Conservation (phyloP, 1,140 invertebrate genomes). For the Bombus haemorrhoidalis region DNA sequence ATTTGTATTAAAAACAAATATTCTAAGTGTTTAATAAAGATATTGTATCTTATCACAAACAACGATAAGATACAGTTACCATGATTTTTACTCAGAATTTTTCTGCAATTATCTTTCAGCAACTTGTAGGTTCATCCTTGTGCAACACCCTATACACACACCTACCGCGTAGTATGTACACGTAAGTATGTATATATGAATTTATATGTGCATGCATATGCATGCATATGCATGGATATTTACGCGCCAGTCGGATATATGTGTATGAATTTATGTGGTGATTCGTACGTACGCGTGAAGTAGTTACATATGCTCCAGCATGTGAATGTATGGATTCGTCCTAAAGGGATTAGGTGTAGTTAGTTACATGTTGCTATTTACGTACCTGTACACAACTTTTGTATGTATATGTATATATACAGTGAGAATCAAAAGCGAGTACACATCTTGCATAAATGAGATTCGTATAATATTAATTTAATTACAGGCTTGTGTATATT, state of each 20-base stretch:
- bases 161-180: not conserved
- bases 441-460: too few species aligned
- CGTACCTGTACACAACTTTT: not conserved
- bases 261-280: slow-evolving; percentile 46
- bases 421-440: too few species aligned
- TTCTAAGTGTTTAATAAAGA: too few species aligned
- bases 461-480: too few species aligned
- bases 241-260: slow-evolving; percentile 27
- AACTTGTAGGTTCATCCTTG: too few species aligned
- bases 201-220: slow-evolving; percentile 26
- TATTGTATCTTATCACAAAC: not conserved
- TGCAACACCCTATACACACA: not conserved
- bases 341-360: slow-evolving; percentile 9
- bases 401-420: not conserved
- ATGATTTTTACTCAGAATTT: not conserved
- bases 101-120: not conserved
- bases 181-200: not conserved
- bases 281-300: slow-evolving; percentile 30
- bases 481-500: too few species aligned
- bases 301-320: not conserved
- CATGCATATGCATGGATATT: slow-evolving; percentile 30
- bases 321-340: slow-evolving; percentile 42
- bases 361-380: not conserved
- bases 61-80: not conserved
- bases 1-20: too few species aligned